Conservation (phyloP, 2,797 vertebrate species). For the Scleropages formosus region DNA sequence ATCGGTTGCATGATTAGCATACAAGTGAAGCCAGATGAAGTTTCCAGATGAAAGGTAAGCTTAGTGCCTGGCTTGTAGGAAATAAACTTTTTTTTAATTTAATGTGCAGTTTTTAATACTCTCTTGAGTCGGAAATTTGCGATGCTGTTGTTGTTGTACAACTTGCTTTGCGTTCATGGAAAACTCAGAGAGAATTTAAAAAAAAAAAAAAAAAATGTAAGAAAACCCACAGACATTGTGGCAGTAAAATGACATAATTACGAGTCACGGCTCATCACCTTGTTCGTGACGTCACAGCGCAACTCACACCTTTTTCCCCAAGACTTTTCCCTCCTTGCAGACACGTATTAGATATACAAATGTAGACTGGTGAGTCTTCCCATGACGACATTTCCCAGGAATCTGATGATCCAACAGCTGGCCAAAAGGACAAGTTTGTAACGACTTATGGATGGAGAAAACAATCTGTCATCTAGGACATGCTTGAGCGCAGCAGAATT, state of each 20-base stretch:
- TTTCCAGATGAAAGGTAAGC: too few relatives aligned
- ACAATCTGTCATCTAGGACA: background rate
- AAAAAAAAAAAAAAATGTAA: too few relatives aligned
- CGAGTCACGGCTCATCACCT: background rate
- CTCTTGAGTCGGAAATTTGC: too few relatives aligned
- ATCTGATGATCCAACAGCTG: conserved; percentile 3
- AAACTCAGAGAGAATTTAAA: background rate
- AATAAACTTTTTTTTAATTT: too few relatives aligned
- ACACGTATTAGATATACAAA: conserved; percentile 20
- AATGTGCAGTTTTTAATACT: too few relatives aligned
- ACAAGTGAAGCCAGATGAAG: too few relatives aligned
- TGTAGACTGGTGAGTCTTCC: conserved; percentile 26
- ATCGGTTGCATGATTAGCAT: too few relatives aligned
- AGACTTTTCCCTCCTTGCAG: background rate
- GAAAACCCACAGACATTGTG: background rate
- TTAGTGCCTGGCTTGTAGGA: too few relatives aligned
- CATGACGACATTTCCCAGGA: background rate
- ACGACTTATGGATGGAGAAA: background rate
- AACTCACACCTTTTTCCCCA: background rate
- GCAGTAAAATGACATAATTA: background rate
- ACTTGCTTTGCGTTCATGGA: background rate
- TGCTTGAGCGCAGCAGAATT: too few relatives aligned
- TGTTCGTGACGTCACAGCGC: background rate
- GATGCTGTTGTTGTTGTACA: background rate
- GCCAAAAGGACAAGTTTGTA: background rate